Evolutionary conservation across 1,140 invertebrate species (phyloP), one percentile per base, ranked within the genome.

Genomic region (Lucilia sericata): DNA sequence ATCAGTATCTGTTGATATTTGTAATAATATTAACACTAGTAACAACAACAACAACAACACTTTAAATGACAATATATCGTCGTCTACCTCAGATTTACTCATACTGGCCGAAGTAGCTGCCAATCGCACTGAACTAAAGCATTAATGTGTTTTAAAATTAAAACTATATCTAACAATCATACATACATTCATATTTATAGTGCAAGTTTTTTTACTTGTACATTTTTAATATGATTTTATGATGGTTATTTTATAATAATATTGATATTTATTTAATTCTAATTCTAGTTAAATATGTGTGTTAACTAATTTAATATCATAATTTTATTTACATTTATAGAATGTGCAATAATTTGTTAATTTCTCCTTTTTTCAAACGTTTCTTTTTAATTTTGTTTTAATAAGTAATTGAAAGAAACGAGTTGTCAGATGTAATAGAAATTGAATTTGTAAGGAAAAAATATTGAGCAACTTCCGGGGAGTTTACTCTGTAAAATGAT

Each of bases 101-200:
- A 91, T 91, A 83, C 86, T 91, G 86, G 89, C 89, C 85, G 89
- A 91, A 87, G 89, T 91, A 74, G 89, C 89, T 86, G 89, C 89
- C 85, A 89, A 91, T 87, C 89, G 89, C 86, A 91, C 89, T 86
- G 89, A 90, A 85, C 83, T 89, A 85, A 86, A 85, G 76, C 89
- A 89, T 70, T 84, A 82, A 74, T 74, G 49, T 25, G 65, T 80
- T 80, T n/a, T 42, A 42, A 8, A 3, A 42, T 8, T 42, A 42
- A 42, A 8, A 42, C 10, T 7, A 10, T 42, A 42, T 42, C 7
- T 42, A 42, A 1, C 10, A 42, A 7, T 42, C 42, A 30, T 30
- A 2, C 25, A 30, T 30, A 2, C 25, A 30, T 7, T 42, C 42
- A 42, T 42, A 42, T 42, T 42, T 8, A 2, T 30, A 30, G 42